Evolutionary conservation across 2,113 vertebrate genomes (phyloP).

Genomic region (Charadrius vociferus): DNA sequence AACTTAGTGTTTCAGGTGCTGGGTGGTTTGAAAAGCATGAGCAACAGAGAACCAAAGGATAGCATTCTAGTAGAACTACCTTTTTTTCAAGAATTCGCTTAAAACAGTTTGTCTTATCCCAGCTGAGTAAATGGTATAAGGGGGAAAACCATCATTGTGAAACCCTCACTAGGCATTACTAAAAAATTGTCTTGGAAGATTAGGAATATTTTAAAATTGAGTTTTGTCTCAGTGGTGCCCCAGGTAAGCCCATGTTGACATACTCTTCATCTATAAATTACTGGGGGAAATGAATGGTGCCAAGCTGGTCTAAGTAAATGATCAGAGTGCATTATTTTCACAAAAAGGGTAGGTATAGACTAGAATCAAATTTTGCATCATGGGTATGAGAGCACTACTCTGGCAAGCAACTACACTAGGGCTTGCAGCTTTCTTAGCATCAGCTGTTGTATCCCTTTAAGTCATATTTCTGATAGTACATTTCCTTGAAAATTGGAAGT

Average conservation of each 20-base stretch:
- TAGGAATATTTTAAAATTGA: not conserved
- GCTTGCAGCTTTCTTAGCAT: not conserved
- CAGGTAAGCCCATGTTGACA: not conserved
- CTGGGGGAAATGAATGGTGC: not conserved
- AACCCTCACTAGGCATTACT: not conserved
- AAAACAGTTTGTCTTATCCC: not conserved
- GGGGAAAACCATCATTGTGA: not conserved
- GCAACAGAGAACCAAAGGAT: not conserved
- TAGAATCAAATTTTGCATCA: not conserved
- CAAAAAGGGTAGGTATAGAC: not conserved
- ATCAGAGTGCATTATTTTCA: not conserved
- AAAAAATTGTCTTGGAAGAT: not conserved
- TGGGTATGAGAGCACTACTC: not conserved
- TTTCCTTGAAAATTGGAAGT: not conserved
- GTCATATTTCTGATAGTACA: not conserved
- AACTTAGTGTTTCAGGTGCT: not conserved
- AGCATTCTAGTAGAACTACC: not conserved
- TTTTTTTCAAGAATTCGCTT: not conserved
- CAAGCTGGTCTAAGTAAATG: not conserved
- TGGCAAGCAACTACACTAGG: not conserved
- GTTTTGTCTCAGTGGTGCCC: not conserved
- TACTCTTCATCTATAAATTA: not conserved
- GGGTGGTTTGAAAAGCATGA: not conserved
- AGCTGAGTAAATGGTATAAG: not conserved
- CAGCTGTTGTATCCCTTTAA: conserved; percentile 12